Percentiles rank a stretch among this genome's conserved stretches.
phyloP scores from a whole-genome alignment of 2,797 vertebrate species.

The Geotrypetes seraphini region DNA sequence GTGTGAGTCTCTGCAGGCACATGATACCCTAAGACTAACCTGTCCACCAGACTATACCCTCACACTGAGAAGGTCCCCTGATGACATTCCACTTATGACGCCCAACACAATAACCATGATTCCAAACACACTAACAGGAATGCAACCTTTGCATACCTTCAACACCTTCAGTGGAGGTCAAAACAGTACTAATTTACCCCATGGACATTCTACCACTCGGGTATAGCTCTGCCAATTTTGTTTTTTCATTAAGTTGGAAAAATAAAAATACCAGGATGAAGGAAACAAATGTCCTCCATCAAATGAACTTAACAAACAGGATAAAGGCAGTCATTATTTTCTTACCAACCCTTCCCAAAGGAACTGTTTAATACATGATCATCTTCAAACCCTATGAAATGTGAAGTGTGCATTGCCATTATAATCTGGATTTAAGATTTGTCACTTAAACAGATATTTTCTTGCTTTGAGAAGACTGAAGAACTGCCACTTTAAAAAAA shows the following conservation, averaged over 20 bases:
- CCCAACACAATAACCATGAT: slow-evolving; percentile 96
- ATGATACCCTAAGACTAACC: slow-evolving; percentile 74
- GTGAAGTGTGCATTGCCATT: slow-evolving; percentile 63
- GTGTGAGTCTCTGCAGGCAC: slow-evolving; percentile 75
- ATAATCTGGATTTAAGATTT: slow-evolving; percentile 52
- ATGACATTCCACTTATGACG: slow-evolving; percentile 86
- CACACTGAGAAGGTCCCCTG: slow-evolving; percentile 81
- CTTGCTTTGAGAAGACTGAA: slow-evolving; percentile 18
- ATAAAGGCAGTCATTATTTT: slow-evolving; percentile 59
- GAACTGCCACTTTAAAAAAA: slow-evolving; percentile 18
- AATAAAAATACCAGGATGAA: slow-evolving; percentile 15
- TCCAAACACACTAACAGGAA: slow-evolving; percentile 79
- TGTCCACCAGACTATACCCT: slow-evolving; percentile 90
- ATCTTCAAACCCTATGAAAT: slow-evolving; percentile 73
- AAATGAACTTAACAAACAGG: slow-evolving; percentile 21
- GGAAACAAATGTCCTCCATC: slow-evolving; percentile 31
- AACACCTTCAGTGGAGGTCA: slow-evolving; percentile 82
- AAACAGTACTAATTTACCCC: slow-evolving; percentile 89
- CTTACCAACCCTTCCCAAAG: slow-evolving; percentile 58
- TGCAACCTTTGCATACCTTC: slow-evolving; percentile 93
- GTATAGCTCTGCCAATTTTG: slow-evolving; percentile 71
- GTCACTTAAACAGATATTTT: slow-evolving; percentile 29
- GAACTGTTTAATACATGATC: slow-evolving; percentile 38
- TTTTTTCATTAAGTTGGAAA: slow-evolving; percentile 13
- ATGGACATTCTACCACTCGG: slow-evolving; percentile 88